These are phyloP conservation scores for Rhinolophus ferrumequinum DNA, from an alignment of 2,113 vertebrate genomes.

Conservation along the genomic window DNA sequence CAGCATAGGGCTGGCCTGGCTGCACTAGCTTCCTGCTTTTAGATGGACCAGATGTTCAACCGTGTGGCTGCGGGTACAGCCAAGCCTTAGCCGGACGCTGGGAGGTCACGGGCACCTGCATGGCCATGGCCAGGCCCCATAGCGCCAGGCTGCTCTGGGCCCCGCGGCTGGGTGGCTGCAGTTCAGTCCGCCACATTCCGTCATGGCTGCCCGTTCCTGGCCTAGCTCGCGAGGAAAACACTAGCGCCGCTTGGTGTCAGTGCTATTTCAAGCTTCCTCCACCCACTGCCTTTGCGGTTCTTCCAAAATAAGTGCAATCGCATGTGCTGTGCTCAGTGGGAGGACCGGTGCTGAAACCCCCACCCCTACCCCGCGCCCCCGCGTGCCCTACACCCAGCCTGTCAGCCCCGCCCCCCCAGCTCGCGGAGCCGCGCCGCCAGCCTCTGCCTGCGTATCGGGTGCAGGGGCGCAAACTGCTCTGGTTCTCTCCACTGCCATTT, in stretches of 20 bases:
- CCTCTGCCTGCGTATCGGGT: constrained; percentile 49
- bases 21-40: constrained; percentile 61
- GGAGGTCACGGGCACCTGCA: not conserved
- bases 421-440: not conserved
- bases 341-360: not conserved
- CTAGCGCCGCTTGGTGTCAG: not conserved
- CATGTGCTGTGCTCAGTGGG: not conserved
- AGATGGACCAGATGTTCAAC: not conserved
- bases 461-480: constrained; percentile 59
- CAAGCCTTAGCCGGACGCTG: not conserved
- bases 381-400: not conserved
- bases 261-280: constrained; percentile 19
- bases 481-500: constrained; percentile 76
- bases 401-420: not conserved
- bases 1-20: constrained; percentile 69
- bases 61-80: not conserved
- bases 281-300: not conserved
- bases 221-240: not conserved
- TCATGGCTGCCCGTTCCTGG: not conserved
- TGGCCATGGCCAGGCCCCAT: not conserved
- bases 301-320: not conserved
- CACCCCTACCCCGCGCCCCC: not conserved
- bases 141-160: not conserved
- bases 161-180: not conserved
- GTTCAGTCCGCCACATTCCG: not conserved